Conservation (phyloP, 1,140 invertebrate species). For the Ceratitis capitata region DNA sequence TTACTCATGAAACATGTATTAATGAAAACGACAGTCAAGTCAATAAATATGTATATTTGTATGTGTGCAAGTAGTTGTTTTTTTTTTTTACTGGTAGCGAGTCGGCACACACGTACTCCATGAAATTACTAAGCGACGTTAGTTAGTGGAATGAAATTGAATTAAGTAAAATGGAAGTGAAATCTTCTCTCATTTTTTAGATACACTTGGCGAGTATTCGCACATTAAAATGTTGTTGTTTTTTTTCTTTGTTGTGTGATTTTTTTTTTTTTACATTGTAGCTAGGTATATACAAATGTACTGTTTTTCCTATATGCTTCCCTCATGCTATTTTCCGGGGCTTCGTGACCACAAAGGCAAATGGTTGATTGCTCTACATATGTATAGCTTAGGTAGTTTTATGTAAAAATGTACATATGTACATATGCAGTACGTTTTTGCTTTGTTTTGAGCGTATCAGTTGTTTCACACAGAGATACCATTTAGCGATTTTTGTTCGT, state of each 20-base stretch:
- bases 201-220: not conserved
- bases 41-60: not conserved
- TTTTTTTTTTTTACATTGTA: not conserved
- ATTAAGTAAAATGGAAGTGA: not conserved
- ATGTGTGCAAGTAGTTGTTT: not conserved
- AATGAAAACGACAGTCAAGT: not conserved
- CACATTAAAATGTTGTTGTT: slow-evolving; percentile 7
- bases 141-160: not conserved
- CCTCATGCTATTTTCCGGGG: not conserved
- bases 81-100: not conserved
- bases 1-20: not conserved
- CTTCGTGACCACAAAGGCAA: too few relatives aligned
- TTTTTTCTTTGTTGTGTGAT: not conserved
- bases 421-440: too few relatives aligned
- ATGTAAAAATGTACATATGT: too few relatives aligned
- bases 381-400: too few relatives aligned
- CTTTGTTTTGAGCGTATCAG: too few relatives aligned
- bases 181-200: not conserved
- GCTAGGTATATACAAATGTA: too few relatives aligned
- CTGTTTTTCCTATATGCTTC: not conserved
- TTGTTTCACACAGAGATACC: too few relatives aligned
- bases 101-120: not conserved
- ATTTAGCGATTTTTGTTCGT: too few relatives aligned
- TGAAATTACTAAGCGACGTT: not conserved
- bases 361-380: too few relatives aligned